These are phyloP conservation scores for Vireo griseus DNA, from an alignment of 2,797 vertebrate genomes.

Conservation along the genomic window DNA sequence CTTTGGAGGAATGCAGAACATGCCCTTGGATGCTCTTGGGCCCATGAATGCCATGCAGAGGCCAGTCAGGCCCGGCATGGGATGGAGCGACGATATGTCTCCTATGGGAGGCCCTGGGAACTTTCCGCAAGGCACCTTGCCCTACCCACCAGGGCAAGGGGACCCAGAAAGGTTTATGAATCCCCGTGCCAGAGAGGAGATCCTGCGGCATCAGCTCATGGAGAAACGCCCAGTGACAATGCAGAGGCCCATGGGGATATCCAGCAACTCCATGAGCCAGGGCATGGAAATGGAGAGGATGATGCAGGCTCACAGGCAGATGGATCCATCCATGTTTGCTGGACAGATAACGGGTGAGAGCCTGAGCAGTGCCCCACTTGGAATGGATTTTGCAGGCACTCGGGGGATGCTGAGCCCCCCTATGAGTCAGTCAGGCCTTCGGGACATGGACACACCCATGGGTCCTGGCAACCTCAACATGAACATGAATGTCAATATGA, in stretches of 20 bases:
- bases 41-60: slow-evolving; percentile 82
- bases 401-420: slow-evolving; percentile 88
- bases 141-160: slow-evolving; percentile 83
- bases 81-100: slow-evolving; percentile 90
- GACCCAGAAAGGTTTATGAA: slow-evolving; percentile 86
- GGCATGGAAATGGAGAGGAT: slow-evolving; percentile 88
- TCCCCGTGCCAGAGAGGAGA: slow-evolving; percentile 84
- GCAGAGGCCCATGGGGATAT: slow-evolving; percentile 78
- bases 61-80: slow-evolving; percentile 81
- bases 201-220: slow-evolving; percentile 87
- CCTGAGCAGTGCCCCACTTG: slow-evolving; percentile 73
- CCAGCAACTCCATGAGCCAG: slow-evolving; percentile 62
- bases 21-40: slow-evolving; percentile 85
- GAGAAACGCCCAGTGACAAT: slow-evolving; percentile 87
- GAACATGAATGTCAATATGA: slow-evolving; percentile 87
- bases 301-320: slow-evolving; percentile 83
- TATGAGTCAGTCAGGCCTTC: slow-evolving; percentile 78
- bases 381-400: slow-evolving; percentile 86
- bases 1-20: slow-evolving; percentile 80
- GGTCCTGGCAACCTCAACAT: slow-evolving; percentile 84
- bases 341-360: slow-evolving; percentile 72
- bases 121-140: slow-evolving; percentile 81
- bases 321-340: slow-evolving; percentile 74
- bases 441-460: slow-evolving; percentile 86
- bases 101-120: slow-evolving; percentile 82